Evolutionary conservation across 2,888 invertebrate species (phyloP).

Genomic region (Hemicrepidius hirtus): DNA sequence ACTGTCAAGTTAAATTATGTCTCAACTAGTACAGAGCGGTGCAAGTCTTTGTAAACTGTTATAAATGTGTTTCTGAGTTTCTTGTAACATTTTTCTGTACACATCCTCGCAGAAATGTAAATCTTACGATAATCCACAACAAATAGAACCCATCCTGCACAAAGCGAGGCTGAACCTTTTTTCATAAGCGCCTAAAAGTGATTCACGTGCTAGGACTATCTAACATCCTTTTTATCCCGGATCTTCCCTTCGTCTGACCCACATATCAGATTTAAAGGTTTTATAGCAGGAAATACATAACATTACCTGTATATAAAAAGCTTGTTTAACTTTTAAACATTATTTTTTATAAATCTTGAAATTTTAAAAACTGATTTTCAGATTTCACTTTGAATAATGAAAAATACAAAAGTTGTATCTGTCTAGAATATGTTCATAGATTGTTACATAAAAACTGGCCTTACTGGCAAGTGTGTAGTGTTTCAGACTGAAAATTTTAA

Average conservation of each 20-base stretch:
- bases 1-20: no score
- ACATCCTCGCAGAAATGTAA: background rate
- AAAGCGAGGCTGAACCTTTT: background rate
- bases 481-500: no score
- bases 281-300: background rate
- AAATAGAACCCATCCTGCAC: background rate
- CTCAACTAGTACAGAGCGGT: no score
- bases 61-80: no score
- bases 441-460: no score
- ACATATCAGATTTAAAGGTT: constrained; percentile 3
- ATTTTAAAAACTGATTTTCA: no score
- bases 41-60: no score
- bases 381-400: no score
- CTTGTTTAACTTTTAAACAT: background rate
- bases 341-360: no score
- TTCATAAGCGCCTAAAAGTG: background rate
- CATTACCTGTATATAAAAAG: background rate
- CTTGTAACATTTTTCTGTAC: background rate
- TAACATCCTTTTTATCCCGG: constrained; percentile 12
- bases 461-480: no score
- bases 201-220: constrained; percentile 10
- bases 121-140: background rate
- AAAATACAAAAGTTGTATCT: no score
- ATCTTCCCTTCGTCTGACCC: constrained; percentile 4
- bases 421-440: no score